Evolutionary conservation across 2,888 invertebrate genomes (phyloP).

Genomic region (Sarcophaga variegata): DNA sequence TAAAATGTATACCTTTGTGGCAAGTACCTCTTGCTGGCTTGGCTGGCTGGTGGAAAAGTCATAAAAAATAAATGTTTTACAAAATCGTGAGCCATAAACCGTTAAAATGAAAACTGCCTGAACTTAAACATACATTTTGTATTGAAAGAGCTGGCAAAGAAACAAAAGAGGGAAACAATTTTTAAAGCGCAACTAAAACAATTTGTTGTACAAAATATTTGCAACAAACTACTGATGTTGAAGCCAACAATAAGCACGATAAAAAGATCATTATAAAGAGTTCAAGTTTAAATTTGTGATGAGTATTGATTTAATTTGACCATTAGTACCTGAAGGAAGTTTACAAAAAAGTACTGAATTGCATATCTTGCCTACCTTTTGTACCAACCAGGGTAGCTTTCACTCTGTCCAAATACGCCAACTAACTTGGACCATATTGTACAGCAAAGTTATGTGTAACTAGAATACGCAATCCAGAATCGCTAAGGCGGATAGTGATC

Average conservation of each 20-base stretch:
- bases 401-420: too few species aligned
- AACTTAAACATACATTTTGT: constrained; percentile 17
- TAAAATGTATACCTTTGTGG: background rate
- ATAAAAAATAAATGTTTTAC: constrained; percentile 55
- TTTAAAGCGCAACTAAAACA: constrained; percentile 8
- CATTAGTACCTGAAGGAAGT: background rate
- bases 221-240: constrained; percentile 38
- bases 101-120: constrained; percentile 40
- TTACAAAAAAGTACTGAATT: background rate
- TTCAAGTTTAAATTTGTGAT: constrained; percentile 7
- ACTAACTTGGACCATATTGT: too few species aligned
- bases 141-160: background rate
- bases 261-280: constrained; percentile 22
- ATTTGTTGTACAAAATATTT: constrained; percentile 44
- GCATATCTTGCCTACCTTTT: too few species aligned
- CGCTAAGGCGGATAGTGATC: too few species aligned
- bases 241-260: constrained; percentile 4
- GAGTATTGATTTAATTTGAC: background rate
- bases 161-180: background rate
- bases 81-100: constrained; percentile 67
- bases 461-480: too few species aligned
- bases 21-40: too few species aligned
- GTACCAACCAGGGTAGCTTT: too few species aligned
- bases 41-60: constrained; percentile 6
- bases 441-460: too few species aligned